Evolutionary conservation across 2,797 vertebrate genomes (phyloP).

Genomic region (Microctenopoma steveboyesi): DNA sequence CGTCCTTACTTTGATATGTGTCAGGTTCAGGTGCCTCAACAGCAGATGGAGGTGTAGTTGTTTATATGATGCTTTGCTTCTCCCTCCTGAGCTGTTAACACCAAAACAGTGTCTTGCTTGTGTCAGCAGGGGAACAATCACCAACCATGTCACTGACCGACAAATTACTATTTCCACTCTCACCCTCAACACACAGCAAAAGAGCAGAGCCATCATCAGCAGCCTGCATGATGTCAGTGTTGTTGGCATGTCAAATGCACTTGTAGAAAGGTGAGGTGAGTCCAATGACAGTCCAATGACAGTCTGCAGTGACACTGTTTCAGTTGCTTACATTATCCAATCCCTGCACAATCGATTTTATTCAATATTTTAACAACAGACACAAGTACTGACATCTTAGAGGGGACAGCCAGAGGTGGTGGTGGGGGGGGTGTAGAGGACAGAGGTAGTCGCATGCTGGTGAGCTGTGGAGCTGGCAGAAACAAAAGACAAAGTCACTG

Average conservation of each 20-base stretch:
- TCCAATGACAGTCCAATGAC: slow-evolving; percentile 7
- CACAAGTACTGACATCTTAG: neutral
- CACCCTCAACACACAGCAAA: slow-evolving; percentile 48
- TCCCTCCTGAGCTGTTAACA: slow-evolving; percentile 45
- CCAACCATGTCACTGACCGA: slow-evolving; percentile 45
- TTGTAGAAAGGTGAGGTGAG: slow-evolving; percentile 26
- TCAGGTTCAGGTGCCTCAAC: slow-evolving; percentile 12
- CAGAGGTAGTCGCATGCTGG: neutral
- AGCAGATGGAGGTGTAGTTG: slow-evolving; percentile 33
- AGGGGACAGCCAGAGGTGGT: neutral
- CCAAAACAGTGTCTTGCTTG: slow-evolving; percentile 55
- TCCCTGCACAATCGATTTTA: slow-evolving; percentile 1
- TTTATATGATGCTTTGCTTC: slow-evolving; percentile 41
- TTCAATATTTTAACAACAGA: slow-evolving; percentile 25
- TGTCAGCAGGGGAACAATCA: slow-evolving; percentile 58
- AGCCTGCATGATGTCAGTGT: slow-evolving; percentile 40
- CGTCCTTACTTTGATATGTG: slow-evolving; percentile 1
- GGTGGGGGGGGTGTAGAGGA: no score
- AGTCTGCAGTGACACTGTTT: slow-evolving; percentile 32
- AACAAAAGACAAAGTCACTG: neutral
- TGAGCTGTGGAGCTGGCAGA: neutral
- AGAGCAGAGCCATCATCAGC: slow-evolving; percentile 32
- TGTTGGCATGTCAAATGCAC: slow-evolving; percentile 44
- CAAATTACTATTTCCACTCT: slow-evolving; percentile 62
- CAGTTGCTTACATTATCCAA: slow-evolving; percentile 46